Percentiles rank a stretch among this genome's conserved stretches.
phyloP scores from a whole-genome alignment of 2,113 vertebrate genomes.

The Dicentrarchus labrax region DNA sequence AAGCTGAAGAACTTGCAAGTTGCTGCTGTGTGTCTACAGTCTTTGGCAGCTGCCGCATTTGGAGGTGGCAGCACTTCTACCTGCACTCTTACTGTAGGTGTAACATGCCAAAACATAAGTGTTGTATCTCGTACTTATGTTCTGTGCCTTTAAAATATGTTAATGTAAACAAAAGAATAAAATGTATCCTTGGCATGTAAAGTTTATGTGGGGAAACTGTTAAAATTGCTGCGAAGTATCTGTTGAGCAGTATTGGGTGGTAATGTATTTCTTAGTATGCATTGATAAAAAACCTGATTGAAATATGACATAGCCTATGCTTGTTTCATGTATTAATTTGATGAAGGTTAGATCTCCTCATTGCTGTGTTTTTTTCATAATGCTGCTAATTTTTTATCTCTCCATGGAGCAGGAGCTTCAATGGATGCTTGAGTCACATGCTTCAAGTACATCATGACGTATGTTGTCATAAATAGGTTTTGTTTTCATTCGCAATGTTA shows the following conservation, averaged over 20 bases:
- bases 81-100: background rate
- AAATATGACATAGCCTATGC: too few relatives aligned
- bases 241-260: background rate
- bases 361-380: too few relatives aligned
- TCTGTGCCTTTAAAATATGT: background rate
- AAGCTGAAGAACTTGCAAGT: background rate
- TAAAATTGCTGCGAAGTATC: background rate
- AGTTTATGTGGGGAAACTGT: background rate
- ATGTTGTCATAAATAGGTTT: too few relatives aligned
- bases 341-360: too few relatives aligned
- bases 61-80: background rate
- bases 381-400: too few relatives aligned
- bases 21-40: background rate
- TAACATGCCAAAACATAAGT: background rate
- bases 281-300: too few relatives aligned
- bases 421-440: too few relatives aligned
- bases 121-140: background rate
- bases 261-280: background rate
- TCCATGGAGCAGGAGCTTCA: too few relatives aligned
- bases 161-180: background rate
- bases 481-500: too few relatives aligned
- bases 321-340: too few relatives aligned
- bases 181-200: background rate
- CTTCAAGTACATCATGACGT: too few relatives aligned
- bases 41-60: conserved; percentile 1